Conservation (phyloP, 2,113 vertebrate species). For the Pithys albifrons region DNA sequence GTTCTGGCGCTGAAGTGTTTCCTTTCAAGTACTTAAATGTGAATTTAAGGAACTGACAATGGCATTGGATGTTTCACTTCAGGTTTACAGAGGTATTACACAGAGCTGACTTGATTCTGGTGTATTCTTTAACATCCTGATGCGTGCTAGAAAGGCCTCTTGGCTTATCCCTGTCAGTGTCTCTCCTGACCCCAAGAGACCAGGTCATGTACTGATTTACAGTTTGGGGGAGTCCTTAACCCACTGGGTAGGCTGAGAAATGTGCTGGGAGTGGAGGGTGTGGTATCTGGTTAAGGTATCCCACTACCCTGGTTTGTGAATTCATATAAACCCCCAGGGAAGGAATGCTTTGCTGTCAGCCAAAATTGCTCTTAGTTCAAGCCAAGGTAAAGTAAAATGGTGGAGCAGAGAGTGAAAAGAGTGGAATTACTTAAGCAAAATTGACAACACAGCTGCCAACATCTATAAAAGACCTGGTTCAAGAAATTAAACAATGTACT, state of each 20-base stretch:
- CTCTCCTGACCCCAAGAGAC: neutral
- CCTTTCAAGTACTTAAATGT: neutral
- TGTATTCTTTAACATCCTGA: neutral
- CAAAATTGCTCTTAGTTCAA: neutral
- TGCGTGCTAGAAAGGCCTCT: neutral
- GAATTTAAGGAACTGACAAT: neutral
- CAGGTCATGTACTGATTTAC: fast-evolving
- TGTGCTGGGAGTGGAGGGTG: fast-evolving
- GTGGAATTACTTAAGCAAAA: slow-evolving; percentile 31
- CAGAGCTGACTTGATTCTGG: neutral
- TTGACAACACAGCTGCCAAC: neutral
- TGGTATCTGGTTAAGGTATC: neutral
- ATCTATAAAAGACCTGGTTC: neutral
- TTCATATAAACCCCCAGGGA: neutral
- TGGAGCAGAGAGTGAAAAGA: neutral
- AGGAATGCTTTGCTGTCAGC: slow-evolving; percentile 2
- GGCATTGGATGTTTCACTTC: neutral
- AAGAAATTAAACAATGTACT: slow-evolving; percentile 21
- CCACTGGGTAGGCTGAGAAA: neutral
- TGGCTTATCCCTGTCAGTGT: neutral
- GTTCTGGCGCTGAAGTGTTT: neutral
- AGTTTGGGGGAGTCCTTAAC: neutral
- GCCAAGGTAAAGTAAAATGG: neutral
- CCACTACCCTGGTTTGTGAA: neutral
- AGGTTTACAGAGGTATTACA: neutral